Conservation (phyloP, 2,797 vertebrate genomes). For the Carcharodon carcharias region DNA sequence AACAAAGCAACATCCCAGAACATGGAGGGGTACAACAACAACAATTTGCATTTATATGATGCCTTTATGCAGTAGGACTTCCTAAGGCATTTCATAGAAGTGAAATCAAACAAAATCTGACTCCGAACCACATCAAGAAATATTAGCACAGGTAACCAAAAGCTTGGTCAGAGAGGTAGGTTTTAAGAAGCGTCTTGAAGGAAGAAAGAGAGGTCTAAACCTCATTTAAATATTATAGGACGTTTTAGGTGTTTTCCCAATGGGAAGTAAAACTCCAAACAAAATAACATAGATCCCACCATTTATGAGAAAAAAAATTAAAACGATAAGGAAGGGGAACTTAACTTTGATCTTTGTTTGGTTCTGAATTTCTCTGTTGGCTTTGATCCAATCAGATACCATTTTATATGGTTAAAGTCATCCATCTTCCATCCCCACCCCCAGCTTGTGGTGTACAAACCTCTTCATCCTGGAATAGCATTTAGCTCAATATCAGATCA, state of each 20-base stretch:
- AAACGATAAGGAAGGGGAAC: neutral
- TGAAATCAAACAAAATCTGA: neutral
- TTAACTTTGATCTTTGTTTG: neutral
- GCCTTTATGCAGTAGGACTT: neutral
- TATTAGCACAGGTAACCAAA: neutral
- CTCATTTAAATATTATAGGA: neutral
- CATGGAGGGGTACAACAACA: neutral
- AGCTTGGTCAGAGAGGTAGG: neutral
- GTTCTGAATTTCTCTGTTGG: neutral
- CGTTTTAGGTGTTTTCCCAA: neutral
- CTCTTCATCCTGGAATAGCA: neutral
- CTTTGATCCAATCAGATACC: neutral
- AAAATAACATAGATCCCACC: neutral
- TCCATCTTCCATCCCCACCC: neutral
- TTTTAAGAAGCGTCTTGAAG: neutral
- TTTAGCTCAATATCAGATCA: neutral
- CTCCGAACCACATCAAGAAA: neutral
- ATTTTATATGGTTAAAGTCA: neutral
- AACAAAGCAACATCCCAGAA: neutral
- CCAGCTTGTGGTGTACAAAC: neutral
- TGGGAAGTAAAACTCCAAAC: neutral
- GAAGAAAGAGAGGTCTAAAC: neutral
- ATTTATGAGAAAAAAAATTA: neutral
- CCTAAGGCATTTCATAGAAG: neutral
- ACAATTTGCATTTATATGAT: neutral